Percentiles rank a stretch among this genome's conserved stretches.
Evolutionary conservation across 2,113 vertebrate species (phyloP).

Genomic region (Peucedramus taeniatus): DNA sequence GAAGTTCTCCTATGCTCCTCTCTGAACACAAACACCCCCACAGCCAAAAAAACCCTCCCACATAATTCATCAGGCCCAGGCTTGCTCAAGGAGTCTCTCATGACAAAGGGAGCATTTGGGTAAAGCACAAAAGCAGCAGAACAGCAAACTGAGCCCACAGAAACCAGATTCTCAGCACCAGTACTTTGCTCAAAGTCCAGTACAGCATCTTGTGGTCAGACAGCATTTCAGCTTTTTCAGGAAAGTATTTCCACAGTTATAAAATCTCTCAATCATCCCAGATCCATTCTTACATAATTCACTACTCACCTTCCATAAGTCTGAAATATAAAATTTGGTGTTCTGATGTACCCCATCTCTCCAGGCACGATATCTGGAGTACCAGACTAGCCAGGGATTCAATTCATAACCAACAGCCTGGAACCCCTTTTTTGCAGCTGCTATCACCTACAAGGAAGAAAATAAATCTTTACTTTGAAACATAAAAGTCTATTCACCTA

Average conservation of each 20-base stretch:
- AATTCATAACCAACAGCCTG: conserved; percentile 88
- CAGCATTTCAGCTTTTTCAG: neutral
- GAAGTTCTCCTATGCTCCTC: neutral
- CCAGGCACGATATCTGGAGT: conserved; percentile 88
- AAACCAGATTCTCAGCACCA: neutral
- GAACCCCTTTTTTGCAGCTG: conserved; percentile 90
- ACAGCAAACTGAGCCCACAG: neutral
- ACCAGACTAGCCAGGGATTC: conserved; percentile 97
- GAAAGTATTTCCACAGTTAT: neutral
- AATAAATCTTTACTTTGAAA: neutral
- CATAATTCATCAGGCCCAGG: neutral
- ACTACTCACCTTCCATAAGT: conserved; percentile 90
- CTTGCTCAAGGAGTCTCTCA: neutral
- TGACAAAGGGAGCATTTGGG: neutral
- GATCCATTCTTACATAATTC: neutral
- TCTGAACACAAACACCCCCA: neutral
- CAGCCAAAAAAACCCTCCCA: neutral
- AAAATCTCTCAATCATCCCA: neutral
- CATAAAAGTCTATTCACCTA: neutral
- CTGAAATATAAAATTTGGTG: conserved; percentile 85
- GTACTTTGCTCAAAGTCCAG: neutral
- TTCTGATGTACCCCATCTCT: conserved; percentile 83
- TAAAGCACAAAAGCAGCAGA: neutral
- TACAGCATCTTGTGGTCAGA: neutral
- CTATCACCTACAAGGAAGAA: conserved; percentile 82